Base-by-base conservation (phyloP, 2,113 vertebrate species). In the Theristicus caerulescens region DNA sequence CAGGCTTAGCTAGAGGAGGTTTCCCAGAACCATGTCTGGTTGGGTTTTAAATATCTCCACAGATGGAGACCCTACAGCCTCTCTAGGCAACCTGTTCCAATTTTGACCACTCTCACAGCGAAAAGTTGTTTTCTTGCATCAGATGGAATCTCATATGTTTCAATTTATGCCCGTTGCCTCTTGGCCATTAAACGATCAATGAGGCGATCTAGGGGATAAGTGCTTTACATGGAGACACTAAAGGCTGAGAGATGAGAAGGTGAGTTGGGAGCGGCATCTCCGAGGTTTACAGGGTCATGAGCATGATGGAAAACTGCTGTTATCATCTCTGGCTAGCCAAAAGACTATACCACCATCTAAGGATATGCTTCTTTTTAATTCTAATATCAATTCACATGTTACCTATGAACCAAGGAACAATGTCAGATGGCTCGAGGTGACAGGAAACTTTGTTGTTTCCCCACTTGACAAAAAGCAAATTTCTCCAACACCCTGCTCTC, bases 141-240 rank as follows among this genome's bases (percentile, higher is more conserved):
- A 59, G n/a, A 22, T 32, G 10, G 42, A 76, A 54, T 93, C 25
- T 87, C 32, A 40, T 46, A 8, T 14, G 3, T 87, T 72, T 81
- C 67, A 55, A 16, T 69, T 72, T 69, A 77, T 70, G 21, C 19
- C 34, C 1, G 0, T 10, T 87, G 32, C 12, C n/a, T 87, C 73
- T 58, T 54, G 26, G 32, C 13, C 54, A 90, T 72, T 73, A 78
- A 74, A 47, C 0, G 0, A 84, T 70, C 0, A 0, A 57, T 57
- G 59, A 88, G 16, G 24, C 16, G 18, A 77, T 78, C 40, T 34
- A 77, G n/a, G 13, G 32, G 20, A 14, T 73, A 66, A 88, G 25
- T 32, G 44, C 64, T 82, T 92, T 85, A 42, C 59, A 47, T 0
- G 0, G 40, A 84, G 17, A 57, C 6, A 1, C 18, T 21, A 42